These are phyloP conservation scores for Pilophorus perplexus DNA, from an alignment of 2,888 invertebrate species.

Conservation along the genomic window DNA sequence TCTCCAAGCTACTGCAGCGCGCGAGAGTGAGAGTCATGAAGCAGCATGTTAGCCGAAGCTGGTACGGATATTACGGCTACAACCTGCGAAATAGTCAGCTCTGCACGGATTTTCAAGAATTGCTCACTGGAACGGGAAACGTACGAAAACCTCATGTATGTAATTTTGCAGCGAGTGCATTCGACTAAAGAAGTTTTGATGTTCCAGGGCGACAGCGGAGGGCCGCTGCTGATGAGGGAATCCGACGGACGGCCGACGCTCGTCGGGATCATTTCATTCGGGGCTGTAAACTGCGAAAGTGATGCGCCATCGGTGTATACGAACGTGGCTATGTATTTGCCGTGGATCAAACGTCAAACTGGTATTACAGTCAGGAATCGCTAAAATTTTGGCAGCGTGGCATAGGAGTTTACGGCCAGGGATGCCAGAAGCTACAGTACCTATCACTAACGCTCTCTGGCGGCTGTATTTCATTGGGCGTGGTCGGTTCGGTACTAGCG, in stretches of 20 bases:
- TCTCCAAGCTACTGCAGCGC: not conserved
- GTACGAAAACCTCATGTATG: no score
- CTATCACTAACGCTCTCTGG: no score
- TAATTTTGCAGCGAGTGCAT: no score
- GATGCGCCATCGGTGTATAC: conserved; percentile 26
- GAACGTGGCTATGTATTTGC: conserved; percentile 13
- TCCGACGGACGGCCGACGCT: conserved; percentile 4
- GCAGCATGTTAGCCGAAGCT: not conserved
- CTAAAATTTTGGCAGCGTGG: no score
- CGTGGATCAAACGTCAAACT: conserved; percentile 13
- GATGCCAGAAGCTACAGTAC: no score
- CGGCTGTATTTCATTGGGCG: no score
- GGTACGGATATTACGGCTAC: not conserved
- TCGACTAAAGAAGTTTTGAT: not conserved
- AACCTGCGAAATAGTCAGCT: conserved; percentile 6
- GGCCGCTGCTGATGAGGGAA: conserved; percentile 19
- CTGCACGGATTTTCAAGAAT: not conserved
- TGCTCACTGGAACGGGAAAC: not conserved
- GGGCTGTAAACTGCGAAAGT: not conserved
- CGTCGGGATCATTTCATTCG: conserved; percentile 18
- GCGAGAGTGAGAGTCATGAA: conserved; percentile 20
- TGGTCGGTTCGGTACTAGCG: no score
- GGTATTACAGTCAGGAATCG: no score
- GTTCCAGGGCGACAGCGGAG: conserved; percentile 27
- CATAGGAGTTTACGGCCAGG: no score